Evolutionary conservation across 2,797 vertebrate genomes (phyloP), one percentile per base, ranked within the genome.

Genomic region (Moxostoma hubbsi): DNA sequence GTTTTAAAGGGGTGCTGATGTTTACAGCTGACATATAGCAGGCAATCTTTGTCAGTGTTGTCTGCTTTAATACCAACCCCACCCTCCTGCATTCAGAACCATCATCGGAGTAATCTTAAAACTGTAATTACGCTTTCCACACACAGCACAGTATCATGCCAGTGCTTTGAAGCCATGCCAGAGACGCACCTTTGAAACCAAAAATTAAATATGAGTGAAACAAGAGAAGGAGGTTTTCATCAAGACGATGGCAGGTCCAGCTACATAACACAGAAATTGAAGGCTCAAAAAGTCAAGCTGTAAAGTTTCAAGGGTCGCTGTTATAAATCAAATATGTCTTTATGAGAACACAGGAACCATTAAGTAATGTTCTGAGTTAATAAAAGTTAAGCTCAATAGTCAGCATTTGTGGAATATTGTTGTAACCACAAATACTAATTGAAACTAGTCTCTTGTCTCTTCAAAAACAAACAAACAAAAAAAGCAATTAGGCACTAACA

Each of bases 141-240:
- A 66, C 77, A 70, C 77, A 64, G 69, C n/a, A 9, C 80, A 49
- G 64, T 59, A 75, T 78, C 61, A 73, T 81, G 79, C 73, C 84
- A 80, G 71, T 49, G 67, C 85, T 86, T 76, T 79, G 82, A 84
- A 73, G 67, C 47, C 53, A 45, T 75, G 82, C 82, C 85, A 84
- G 81, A 75, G 78, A 84, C 59, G 57, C 77, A 82, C 80, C 82
- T 86, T 82, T 81, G 75, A 84, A 82, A 79, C 62, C 2, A 47
- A 75, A 84, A 79, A 86, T 82, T 78, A 78, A 82, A 82, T 78
- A 70, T 69, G 70, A 75, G 75, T 77, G 57, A 69, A 72, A 59
- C 65, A 63, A 66, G 55, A 72, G 77, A 63, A 49, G 16, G 71
- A 54, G 73, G 62, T 80, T 77, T 75, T 67, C 69, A 65, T 62